Percentiles rank a stretch among this genome's conserved stretches.
Conservation (phyloP, 2,113 vertebrate genomes). For the Syngnathus floridae region DNA sequence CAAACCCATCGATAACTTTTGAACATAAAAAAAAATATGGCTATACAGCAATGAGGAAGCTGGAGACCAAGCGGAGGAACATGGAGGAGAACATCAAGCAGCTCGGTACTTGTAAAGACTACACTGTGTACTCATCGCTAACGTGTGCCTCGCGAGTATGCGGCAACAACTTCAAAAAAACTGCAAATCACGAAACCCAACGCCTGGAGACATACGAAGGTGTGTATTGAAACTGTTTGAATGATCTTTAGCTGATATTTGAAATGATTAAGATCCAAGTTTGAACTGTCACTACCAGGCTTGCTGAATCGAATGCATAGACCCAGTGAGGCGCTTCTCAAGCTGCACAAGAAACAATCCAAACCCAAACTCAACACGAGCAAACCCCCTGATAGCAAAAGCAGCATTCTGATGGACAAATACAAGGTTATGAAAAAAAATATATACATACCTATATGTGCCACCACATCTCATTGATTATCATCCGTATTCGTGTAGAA, state of each 20-base stretch:
- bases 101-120: conserved; percentile 69
- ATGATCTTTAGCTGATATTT: no score
- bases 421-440: conserved; percentile 73
- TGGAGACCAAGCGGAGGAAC: conserved; percentile 70
- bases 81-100: conserved; percentile 71
- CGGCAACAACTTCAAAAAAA: conserved; percentile 60
- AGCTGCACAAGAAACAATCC: conserved; percentile 54
- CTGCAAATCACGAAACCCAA: conserved; percentile 57
- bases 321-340: conserved; percentile 66
- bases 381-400: conserved; percentile 56
- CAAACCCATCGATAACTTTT: not conserved
- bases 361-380: conserved; percentile 48
- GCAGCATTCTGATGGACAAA: conserved; percentile 66
- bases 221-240: conserved; percentile 35
- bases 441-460: not conserved
- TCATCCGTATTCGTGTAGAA: conserved; percentile 59
- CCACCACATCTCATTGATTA: not conserved
- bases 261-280: not conserved
- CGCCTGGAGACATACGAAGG: conserved; percentile 80
- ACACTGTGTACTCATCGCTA: conserved; percentile 69
- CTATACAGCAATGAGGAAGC: conserved; percentile 78
- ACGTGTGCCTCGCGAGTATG: conserved; percentile 63
- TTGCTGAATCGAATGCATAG: conserved; percentile 74
- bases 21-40: not conserved
- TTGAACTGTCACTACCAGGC: conserved; percentile 59